These are phyloP conservation scores for Pectinophora gossypiella DNA, from an alignment of 1,140 invertebrate genomes.

Conservation along the genomic window DNA sequence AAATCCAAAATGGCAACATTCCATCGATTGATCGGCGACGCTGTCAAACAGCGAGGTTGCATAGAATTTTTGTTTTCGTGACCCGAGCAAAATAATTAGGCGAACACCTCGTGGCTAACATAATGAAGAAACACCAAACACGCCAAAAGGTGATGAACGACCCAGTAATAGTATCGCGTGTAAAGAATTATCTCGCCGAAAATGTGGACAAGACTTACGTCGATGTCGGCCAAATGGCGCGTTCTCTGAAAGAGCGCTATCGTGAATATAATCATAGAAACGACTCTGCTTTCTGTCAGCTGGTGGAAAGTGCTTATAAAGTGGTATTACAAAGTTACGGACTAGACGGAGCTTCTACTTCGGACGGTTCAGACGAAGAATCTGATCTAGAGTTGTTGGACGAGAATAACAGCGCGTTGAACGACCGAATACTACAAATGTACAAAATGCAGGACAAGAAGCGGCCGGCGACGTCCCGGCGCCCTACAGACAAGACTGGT, in stretches of 20 bases:
- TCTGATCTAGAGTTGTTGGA: conserved; percentile 75
- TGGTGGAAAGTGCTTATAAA: conserved; percentile 78
- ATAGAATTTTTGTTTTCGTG: neutral
- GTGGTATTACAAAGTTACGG: conserved; percentile 77
- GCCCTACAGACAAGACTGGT: conserved; percentile 61
- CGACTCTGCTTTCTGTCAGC: conserved; percentile 78
- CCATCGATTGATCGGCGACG: conserved; percentile 56
- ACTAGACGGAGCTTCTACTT: conserved; percentile 72
- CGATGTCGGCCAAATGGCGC: conserved; percentile 84
- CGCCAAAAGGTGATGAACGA: conserved; percentile 62
- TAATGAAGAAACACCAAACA: conserved; percentile 67
- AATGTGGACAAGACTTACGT: conserved; percentile 83
- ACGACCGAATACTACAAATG: conserved; percentile 64
- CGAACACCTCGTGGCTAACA: conserved; percentile 9
- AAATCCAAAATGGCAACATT: conserved; percentile 15
- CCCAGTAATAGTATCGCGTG: conserved; percentile 65
- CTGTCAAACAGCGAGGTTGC: conserved; percentile 56
- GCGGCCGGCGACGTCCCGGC: conserved; percentile 38
- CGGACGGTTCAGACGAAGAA: conserved; percentile 78
- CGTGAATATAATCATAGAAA: conserved; percentile 83
- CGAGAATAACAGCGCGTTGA: conserved; percentile 68
- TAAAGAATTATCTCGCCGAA: conserved; percentile 81
- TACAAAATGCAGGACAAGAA: conserved; percentile 72
- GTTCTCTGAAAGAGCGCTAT: conserved; percentile 81
- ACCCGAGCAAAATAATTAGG: neutral